Conservation (phyloP, 2,113 vertebrate species). For the Pangasianodon gigas region DNA sequence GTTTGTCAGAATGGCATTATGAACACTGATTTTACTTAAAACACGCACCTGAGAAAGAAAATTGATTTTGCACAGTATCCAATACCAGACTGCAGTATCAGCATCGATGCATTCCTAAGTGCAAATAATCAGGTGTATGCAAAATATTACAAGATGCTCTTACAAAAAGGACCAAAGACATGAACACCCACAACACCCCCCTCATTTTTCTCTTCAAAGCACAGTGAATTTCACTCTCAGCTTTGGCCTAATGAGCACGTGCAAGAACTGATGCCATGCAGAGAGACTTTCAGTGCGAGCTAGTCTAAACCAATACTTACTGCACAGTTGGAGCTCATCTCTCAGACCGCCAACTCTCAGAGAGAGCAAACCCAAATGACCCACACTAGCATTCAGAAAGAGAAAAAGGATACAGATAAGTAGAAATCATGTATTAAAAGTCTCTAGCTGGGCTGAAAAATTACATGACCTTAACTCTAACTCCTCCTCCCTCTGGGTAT, state of each 20-base stretch:
- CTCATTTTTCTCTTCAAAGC: background rate
- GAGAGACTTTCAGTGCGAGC: background rate
- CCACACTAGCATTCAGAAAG: slow-evolving; percentile 8
- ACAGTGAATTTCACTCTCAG: background rate
- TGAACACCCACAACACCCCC: background rate
- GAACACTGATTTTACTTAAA: background rate
- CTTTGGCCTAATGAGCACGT: slow-evolving; percentile 1
- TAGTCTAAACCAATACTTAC: slow-evolving; percentile 36
- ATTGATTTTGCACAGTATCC: too few species aligned
- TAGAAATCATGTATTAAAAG: slow-evolving; percentile 21
- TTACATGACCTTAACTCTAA: slow-evolving; percentile 9
- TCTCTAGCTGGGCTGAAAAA: slow-evolving; percentile 8
- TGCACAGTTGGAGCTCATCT: slow-evolving; percentile 23
- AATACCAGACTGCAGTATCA: background rate
- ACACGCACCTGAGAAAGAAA: background rate
- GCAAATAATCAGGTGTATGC: background rate
- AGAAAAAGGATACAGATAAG: slow-evolving; percentile 30
- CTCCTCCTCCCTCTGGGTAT: background rate
- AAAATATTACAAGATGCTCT: background rate
- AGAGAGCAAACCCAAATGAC: slow-evolving; percentile 22
- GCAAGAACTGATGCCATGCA: slow-evolving; percentile 1
- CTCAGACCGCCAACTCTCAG: slow-evolving; percentile 14
- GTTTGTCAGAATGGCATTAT: background rate
- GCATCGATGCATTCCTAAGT: background rate
- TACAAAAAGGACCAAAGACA: background rate